These are phyloP conservation scores for sheep (Ovis aries) DNA, from an alignment of 2,113 vertebrate species.

Conservation along the genomic window DNA sequence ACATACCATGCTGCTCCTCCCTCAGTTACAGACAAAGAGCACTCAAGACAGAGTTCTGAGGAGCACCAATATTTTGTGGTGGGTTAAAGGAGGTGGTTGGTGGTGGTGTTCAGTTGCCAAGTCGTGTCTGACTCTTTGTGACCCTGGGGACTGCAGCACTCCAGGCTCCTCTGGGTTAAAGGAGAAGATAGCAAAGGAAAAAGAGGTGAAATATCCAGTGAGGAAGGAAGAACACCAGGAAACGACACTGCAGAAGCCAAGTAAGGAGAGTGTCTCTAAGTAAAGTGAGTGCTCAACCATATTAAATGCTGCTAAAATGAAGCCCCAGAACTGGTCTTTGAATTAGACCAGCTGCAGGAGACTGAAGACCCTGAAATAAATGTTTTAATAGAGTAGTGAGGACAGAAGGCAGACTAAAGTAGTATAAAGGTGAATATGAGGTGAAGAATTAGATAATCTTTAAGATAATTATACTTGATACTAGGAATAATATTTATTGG, in stretches of 20 bases:
- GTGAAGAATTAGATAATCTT: not conserved
- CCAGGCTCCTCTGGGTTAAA: not conserved
- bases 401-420: not conserved
- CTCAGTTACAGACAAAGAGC: not conserved
- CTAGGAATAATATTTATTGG: slow-evolving; percentile 4
- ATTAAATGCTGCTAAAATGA: not conserved
- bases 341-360: not conserved
- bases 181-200: not conserved
- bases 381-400: not conserved
- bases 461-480: not conserved
- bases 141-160: not conserved
- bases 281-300: not conserved
- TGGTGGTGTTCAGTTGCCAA: not conserved
- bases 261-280: not conserved
- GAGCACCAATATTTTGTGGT: not conserved
- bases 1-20: not conserved
- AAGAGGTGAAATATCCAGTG: not conserved
- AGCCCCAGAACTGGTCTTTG: not conserved
- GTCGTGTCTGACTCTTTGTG: not conserved
- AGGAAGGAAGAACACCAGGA: not conserved
- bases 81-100: not conserved
- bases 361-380: not conserved
- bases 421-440: not conserved
- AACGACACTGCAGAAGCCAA: not conserved
- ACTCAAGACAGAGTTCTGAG: not conserved